A percentile compares a stretch with the other conserved stretches of the same genome.
Evolutionary conservation across 2,888 invertebrate genomes (phyloP).

Genomic region (Tortrix viridana): DNA sequence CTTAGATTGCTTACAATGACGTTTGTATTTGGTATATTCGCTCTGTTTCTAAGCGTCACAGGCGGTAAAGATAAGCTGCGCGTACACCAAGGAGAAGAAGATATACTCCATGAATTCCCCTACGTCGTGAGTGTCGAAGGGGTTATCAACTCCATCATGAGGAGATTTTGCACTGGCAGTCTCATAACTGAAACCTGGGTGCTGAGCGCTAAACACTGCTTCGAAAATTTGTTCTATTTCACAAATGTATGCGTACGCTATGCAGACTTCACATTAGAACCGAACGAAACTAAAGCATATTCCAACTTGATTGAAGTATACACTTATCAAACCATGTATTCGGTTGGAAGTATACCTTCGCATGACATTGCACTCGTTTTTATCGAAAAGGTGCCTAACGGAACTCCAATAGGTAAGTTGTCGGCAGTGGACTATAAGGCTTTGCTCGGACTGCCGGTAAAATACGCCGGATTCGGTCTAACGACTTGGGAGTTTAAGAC

Average conservation of each 20-base stretch:
- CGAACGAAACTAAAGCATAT: neutral
- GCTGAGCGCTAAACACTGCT: neutral
- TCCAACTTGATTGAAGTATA: neutral
- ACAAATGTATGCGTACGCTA: neutral
- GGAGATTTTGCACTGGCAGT: neutral
- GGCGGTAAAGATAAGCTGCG: too few species aligned
- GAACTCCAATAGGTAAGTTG: neutral
- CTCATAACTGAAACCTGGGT: neutral
- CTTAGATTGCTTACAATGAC: too few species aligned
- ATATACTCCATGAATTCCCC: neutral
- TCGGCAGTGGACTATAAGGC: neutral
- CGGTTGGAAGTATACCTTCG: neutral
- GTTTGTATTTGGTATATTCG: too few species aligned
- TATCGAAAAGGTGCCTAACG: neutral
- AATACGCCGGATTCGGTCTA: slow-evolving; percentile 1
- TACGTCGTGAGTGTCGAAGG: neutral
- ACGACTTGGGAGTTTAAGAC: neutral
- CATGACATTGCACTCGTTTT: neutral
- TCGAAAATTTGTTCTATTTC: too few species aligned
- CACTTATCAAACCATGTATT: neutral
- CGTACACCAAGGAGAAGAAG: too few species aligned
- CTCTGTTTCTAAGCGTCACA: too few species aligned
- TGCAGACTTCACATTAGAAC: neutral
- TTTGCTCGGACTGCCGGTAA: slow-evolving; percentile 2
- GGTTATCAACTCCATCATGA: too few species aligned